Conservation (phyloP, 2,113 vertebrate species). For the Taurulus bubalis region DNA sequence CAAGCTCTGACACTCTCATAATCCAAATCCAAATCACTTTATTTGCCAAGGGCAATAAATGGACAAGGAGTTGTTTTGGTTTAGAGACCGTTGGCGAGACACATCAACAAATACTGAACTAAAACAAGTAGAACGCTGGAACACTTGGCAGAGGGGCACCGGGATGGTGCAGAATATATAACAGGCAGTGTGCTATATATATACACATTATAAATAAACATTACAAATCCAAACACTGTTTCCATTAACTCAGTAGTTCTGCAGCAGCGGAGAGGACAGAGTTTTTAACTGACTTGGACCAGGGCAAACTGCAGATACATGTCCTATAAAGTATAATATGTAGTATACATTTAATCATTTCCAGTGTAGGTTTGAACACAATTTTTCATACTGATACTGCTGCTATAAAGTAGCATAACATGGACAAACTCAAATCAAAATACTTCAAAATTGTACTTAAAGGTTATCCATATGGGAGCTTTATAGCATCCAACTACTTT, state of each 20-base stretch:
- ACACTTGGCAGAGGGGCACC: conserved; percentile 15
- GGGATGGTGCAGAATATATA: not conserved
- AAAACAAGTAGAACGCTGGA: conserved; percentile 27
- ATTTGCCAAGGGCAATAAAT: conserved; percentile 54
- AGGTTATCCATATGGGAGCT: not conserved
- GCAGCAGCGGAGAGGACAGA: not conserved
- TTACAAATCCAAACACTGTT: conserved; percentile 12
- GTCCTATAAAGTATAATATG: not conserved
- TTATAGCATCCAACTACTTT: no score
- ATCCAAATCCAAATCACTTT: conserved; percentile 42
- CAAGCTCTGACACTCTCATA: conserved; percentile 44
- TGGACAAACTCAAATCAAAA: not conserved
- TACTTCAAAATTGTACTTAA: not conserved
- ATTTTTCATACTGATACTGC: not conserved
- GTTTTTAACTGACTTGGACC: not conserved
- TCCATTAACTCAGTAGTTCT: conserved; percentile 17
- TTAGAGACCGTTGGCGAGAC: not conserved
- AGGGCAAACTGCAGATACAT: not conserved
- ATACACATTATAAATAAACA: conserved; percentile 1
- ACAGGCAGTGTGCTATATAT: not conserved
- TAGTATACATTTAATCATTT: not conserved
- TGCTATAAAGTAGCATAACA: not conserved
- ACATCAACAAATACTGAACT: conserved; percentile 38
- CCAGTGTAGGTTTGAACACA: not conserved
- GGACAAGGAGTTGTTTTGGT: conserved; percentile 39